Conservation (phyloP, 2,888 invertebrate genomes). For the Synanthedon formicaeformis region DNA sequence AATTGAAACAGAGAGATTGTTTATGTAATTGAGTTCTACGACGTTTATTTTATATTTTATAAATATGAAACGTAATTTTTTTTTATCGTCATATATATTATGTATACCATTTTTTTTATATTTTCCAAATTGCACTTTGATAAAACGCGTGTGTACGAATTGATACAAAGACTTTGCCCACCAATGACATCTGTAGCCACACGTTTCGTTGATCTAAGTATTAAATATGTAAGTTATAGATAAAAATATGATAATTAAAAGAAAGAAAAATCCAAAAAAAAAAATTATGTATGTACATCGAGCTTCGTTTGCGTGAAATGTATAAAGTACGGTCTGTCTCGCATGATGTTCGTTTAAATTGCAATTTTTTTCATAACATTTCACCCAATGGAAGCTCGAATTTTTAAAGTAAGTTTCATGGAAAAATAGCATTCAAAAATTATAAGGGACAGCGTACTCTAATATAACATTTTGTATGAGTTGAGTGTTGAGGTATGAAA, state of each 20-base stretch:
- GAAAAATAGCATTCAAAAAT: constrained; percentile 17
- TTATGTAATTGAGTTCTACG: neutral
- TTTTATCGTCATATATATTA: neutral
- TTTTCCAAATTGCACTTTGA: constrained; percentile 27
- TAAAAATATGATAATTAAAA: constrained; percentile 49
- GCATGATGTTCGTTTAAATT: constrained; percentile 29
- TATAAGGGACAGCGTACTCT: neutral
- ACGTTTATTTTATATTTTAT: neutral
- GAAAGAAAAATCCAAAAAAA: constrained; percentile 33
- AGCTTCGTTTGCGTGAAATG: constrained; percentile 55
- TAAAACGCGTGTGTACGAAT: constrained; percentile 42
- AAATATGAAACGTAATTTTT: too few relatives aligned
- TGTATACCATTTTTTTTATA: constrained; percentile 9
- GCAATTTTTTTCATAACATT: constrained; percentile 27
- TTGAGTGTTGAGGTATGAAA: neutral
- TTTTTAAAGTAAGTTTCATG: constrained; percentile 52
- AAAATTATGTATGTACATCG: constrained; percentile 33
- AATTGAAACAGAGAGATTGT: neutral
- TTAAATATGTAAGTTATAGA: constrained; percentile 66
- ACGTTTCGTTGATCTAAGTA: constrained; percentile 64
- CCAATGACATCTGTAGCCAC: constrained; percentile 65
- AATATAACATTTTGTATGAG: neutral
- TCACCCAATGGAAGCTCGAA: constrained; percentile 50
- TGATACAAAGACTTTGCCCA: constrained; percentile 60
- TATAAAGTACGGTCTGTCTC: constrained; percentile 14